A percentile compares a stretch with the other conserved stretches of the same genome.
Conservation (phyloP, 2,797 vertebrate species). For the Chromobotia macracanthus region DNA sequence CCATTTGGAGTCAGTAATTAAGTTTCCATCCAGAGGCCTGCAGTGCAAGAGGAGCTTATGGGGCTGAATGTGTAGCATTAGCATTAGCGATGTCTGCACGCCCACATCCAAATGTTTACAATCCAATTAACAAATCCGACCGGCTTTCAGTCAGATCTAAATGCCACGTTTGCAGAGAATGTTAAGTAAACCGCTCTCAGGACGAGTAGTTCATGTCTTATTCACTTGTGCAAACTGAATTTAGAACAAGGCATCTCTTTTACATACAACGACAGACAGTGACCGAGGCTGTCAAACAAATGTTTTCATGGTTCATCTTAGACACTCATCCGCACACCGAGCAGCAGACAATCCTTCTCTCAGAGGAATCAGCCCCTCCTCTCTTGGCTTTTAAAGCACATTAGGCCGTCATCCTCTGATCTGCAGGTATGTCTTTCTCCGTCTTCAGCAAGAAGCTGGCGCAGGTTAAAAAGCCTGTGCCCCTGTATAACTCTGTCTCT, state of each 20-base stretch:
- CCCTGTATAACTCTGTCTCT: neutral
- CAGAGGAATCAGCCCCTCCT: conserved; percentile 4
- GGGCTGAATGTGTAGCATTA: conserved; percentile 20
- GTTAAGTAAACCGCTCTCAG: conserved; percentile 63
- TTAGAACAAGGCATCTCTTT: neutral
- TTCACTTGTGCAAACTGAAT: neutral
- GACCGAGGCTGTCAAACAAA: neutral
- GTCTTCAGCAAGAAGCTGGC: neutral
- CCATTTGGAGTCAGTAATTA: conserved; percentile 76
- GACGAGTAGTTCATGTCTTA: neutral
- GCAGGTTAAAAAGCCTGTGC: conserved; percentile 55
- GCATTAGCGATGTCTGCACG: conserved; percentile 37
- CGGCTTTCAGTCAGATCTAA: conserved; percentile 69
- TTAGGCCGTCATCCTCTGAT: conserved; percentile 12
- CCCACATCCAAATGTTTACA: conserved; percentile 67
- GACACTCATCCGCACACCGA: neutral
- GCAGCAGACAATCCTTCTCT: neutral
- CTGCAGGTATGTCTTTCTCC: conserved; percentile 8
- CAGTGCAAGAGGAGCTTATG: conserved; percentile 51
- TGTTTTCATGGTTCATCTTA: neutral
- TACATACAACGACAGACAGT: neutral
- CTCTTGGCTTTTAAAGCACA: conserved; percentile 41
- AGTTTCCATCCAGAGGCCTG: conserved; percentile 70
- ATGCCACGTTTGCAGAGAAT: conserved; percentile 71
- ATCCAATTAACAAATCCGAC: conserved; percentile 66